Conservation (phyloP, 2,113 vertebrate genomes). For the Corythaeola cristata region DNA sequence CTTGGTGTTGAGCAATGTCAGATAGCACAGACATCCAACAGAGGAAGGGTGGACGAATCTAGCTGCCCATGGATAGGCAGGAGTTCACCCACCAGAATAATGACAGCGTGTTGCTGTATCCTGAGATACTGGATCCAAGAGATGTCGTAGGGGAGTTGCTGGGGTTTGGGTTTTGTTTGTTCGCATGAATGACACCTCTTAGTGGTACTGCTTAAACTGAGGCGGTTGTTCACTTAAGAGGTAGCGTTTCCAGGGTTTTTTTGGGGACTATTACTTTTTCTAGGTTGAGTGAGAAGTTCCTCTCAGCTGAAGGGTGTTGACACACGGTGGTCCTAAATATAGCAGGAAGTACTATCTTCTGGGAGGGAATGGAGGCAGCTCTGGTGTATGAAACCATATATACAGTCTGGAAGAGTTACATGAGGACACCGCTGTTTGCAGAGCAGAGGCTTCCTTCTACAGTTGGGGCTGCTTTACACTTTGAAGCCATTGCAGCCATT, state of each 20-base stretch:
- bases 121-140: background rate
- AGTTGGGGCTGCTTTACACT: background rate
- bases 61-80: background rate
- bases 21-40: background rate
- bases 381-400: conserved; percentile 3
- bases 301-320: conserved; percentile 14
- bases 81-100: background rate
- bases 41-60: accelerated
- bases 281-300: conserved; percentile 29
- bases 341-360: conserved; percentile 27
- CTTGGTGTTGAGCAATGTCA: background rate
- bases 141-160: background rate
- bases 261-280: background rate
- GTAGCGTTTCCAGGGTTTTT: background rate
- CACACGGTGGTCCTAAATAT: conserved; percentile 44
- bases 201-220: background rate
- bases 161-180: background rate
- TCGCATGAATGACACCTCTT: background rate
- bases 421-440: conserved; percentile 15
- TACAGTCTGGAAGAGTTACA: conserved; percentile 3
- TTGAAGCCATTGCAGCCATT: background rate
- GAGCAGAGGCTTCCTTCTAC: background rate
- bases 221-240: background rate
- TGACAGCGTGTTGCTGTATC: background rate
- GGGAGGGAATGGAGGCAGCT: conserved; percentile 21